Percentiles rank a stretch among this genome's conserved stretches.
Conservation (phyloP, 1,140 invertebrate genomes). For the Globodera rostochiensis region DNA sequence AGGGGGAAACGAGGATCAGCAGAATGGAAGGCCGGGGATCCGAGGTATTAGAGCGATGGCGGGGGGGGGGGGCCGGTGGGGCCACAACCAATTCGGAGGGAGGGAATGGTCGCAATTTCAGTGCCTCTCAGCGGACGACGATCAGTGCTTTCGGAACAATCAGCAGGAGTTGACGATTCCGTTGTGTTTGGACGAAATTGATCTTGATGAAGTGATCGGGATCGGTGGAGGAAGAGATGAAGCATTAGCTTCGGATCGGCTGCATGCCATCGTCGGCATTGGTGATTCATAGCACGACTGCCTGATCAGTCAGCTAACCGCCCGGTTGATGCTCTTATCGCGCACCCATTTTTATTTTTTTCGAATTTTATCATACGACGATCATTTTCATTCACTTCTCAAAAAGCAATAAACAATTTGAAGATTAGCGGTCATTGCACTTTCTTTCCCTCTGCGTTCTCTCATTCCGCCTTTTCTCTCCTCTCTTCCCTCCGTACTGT, state of each 20-base stretch:
- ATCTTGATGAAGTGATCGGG: background rate
- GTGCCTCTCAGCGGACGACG: no score
- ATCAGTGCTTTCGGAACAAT: constrained; percentile 70
- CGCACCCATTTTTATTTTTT: background rate
- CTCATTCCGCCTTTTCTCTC: background rate
- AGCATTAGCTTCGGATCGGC: background rate
- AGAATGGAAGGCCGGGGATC: background rate
- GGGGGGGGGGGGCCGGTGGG: no score
- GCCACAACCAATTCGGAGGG: no score
- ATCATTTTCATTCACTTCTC: background rate
- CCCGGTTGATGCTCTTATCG: background rate
- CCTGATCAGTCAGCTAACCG: background rate
- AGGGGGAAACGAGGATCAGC: background rate
- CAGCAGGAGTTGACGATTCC: background rate
- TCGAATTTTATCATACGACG: background rate
- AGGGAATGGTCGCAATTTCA: no score
- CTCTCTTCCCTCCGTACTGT: constrained; percentile 1
- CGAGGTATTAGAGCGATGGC: no score
- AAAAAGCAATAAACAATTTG: background rate
- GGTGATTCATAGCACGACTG: background rate
- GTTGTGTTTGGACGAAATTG: constrained; percentile 9
- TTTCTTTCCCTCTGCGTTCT: background rate
- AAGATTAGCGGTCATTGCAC: background rate
- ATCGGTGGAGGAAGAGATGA: background rate
- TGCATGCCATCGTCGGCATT: background rate